These are phyloP conservation scores for Ceryle rudis DNA, from an alignment of 2,797 vertebrate genomes.

Conservation along the genomic window DNA sequence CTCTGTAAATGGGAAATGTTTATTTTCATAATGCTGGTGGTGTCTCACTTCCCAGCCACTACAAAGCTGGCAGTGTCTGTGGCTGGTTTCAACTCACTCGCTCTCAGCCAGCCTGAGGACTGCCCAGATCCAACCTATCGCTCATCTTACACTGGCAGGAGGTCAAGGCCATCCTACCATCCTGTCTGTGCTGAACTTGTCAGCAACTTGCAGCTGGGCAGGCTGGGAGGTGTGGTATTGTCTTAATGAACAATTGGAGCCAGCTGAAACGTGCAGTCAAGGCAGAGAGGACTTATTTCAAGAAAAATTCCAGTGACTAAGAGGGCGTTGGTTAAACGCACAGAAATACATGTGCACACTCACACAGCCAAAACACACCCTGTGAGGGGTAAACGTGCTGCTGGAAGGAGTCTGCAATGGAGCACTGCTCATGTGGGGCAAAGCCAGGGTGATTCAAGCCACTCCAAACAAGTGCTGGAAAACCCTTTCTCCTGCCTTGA, in stretches of 20 bases:
- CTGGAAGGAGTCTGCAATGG: not conserved
- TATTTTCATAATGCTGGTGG: not conserved
- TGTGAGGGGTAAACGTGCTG: fast-evolving
- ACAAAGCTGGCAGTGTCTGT: not conserved
- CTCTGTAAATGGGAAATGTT: conserved; percentile 25
- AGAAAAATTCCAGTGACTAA: not conserved
- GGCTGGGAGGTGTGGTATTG: conserved; percentile 15
- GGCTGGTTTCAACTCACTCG: not conserved
- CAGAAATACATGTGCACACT: not conserved
- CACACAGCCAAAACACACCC: fast-evolving
- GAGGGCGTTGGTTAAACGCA: not conserved
- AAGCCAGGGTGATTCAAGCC: not conserved
- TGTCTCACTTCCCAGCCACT: not conserved
- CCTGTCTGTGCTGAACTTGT: not conserved
- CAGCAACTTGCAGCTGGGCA: not conserved
- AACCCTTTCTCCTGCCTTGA: not conserved
- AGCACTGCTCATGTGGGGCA: not conserved
- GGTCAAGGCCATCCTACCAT: conserved; percentile 55
- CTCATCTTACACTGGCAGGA: not conserved
- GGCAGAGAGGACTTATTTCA: not conserved
- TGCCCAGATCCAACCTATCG: not conserved
- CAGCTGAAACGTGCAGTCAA: not conserved
- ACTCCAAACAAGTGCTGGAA: not conserved
- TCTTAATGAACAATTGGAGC: conserved; percentile 6
- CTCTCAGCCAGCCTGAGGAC: not conserved